Evolutionary conservation across 2,113 vertebrate species (phyloP).

Genomic region (Oncorhynchus kisutch): DNA sequence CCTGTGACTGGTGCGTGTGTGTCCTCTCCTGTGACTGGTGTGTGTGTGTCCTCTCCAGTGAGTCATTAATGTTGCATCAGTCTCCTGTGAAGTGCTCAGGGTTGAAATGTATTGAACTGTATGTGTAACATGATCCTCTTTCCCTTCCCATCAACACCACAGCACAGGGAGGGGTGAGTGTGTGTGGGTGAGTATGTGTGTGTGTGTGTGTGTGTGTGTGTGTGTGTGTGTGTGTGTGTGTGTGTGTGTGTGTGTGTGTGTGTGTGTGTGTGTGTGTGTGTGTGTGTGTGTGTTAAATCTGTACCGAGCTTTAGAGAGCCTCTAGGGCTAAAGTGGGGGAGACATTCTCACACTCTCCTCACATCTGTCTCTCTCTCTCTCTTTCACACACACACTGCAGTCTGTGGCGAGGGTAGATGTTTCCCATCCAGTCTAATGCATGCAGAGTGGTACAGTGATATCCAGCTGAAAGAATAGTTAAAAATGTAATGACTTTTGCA

Average conservation of each 20-base stretch:
- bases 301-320: not conserved
- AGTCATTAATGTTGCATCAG: slow-evolving; percentile 11
- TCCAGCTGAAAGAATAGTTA: slow-evolving; percentile 70
- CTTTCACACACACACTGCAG: slow-evolving; percentile 34
- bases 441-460: slow-evolving; percentile 73
- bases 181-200: no score
- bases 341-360: slow-evolving; percentile 28
- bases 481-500: slow-evolving; percentile 80
- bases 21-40: not conserved
- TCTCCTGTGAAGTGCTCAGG: not conserved
- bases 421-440: slow-evolving; percentile 77
- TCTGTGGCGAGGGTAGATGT: slow-evolving; percentile 60
- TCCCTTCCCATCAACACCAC: slow-evolving; percentile 1
- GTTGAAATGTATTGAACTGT: not conserved
- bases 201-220: no score
- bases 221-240: no score
- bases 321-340: slow-evolving; percentile 19
- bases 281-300: slow-evolving; percentile 19
- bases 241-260: not conserved
- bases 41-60: no score
- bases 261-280: slow-evolving; percentile 2
- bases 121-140: slow-evolving; percentile 11
- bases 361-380: not conserved
- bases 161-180: not conserved
- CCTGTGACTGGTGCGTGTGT: not conserved